These are phyloP conservation scores for Helicoverpa zea DNA, from an alignment of 1,140 invertebrate genomes.

Conservation along the genomic window DNA sequence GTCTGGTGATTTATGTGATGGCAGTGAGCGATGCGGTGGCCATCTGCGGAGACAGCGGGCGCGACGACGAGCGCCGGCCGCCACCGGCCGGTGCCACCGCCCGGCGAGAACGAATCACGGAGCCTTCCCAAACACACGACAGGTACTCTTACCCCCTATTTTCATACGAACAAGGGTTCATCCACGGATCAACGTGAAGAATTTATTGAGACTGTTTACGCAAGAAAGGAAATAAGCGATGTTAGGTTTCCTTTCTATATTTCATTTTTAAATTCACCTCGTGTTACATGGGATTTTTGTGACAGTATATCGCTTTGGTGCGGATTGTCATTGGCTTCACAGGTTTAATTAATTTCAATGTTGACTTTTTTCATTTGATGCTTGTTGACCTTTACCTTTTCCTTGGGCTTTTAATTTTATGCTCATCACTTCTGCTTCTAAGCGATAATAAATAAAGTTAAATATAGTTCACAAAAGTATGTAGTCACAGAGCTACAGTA, in stretches of 20 bases:
- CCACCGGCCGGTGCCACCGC: not conserved
- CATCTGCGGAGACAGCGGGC: slow-evolving; percentile 24
- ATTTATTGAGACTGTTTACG: slow-evolving; percentile 74
- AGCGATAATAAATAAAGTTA: not conserved
- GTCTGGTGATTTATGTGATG: slow-evolving; percentile 53
- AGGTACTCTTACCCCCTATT: slow-evolving; percentile 63
- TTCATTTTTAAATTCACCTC: slow-evolving; percentile 45
- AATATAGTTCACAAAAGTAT: not conserved
- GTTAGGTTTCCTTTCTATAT: slow-evolving; percentile 41
- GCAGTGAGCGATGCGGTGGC: slow-evolving; percentile 53
- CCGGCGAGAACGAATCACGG: slow-evolving; percentile 62
- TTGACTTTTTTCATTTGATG: not conserved
- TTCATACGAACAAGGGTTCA: slow-evolving; percentile 72
- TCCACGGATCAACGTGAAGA: slow-evolving; percentile 73
- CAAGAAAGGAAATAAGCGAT: slow-evolving; percentile 63
- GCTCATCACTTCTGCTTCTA: not conserved
- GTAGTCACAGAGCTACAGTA: not conserved
- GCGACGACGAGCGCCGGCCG: slow-evolving; percentile 1
- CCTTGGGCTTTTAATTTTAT: not conserved
- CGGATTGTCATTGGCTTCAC: slow-evolving; percentile 1
- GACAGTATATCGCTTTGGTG: not conserved
- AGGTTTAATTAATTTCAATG: not conserved
- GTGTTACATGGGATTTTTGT: slow-evolving; percentile 4
- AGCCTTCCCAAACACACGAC: slow-evolving; percentile 57
- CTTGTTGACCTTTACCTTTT: not conserved